Percentiles rank a stretch among this genome's conserved stretches.
phyloP scores from a whole-genome alignment of 2,888 invertebrate species.

The Villa cingulata region DNA sequence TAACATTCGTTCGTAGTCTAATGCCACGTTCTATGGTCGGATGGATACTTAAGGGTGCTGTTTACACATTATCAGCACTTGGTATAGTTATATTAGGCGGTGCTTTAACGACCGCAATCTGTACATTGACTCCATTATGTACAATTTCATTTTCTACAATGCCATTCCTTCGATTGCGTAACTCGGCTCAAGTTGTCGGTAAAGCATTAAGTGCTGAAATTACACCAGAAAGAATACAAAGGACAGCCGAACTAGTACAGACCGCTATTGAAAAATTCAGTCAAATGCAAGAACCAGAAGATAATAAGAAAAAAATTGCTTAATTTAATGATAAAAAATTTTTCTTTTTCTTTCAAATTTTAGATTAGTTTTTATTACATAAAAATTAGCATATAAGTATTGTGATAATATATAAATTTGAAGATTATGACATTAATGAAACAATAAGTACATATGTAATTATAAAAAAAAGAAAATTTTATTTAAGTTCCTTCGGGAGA shows the following conservation, averaged over 20 bases:
- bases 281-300: constrained; percentile 23
- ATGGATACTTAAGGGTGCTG: constrained; percentile 34
- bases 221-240: constrained; percentile 41
- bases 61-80: constrained; percentile 35
- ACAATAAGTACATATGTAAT: too few species aligned
- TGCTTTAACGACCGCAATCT: constrained; percentile 40
- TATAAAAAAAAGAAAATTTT: too few species aligned
- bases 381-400: neutral
- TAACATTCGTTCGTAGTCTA: constrained; percentile 20
- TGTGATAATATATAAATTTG: neutral
- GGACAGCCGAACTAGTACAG: constrained; percentile 40
- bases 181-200: constrained; percentile 25
- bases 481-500: too few species aligned
- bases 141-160: constrained; percentile 35
- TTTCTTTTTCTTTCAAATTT: too few species aligned
- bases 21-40: constrained; percentile 26
- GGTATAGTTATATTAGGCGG: constrained; percentile 39
- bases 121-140: constrained; percentile 44
- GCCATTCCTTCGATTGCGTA: constrained; percentile 23
- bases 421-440: too few species aligned
- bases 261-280: constrained; percentile 43
- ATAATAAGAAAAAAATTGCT: neutral
- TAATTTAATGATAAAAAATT: too few species aligned
- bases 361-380: neutral
- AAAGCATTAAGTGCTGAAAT: constrained; percentile 33